These are phyloP conservation scores for Hypercompe scribonia DNA, from an alignment of 2,888 invertebrate genomes.

Conservation along the genomic window DNA sequence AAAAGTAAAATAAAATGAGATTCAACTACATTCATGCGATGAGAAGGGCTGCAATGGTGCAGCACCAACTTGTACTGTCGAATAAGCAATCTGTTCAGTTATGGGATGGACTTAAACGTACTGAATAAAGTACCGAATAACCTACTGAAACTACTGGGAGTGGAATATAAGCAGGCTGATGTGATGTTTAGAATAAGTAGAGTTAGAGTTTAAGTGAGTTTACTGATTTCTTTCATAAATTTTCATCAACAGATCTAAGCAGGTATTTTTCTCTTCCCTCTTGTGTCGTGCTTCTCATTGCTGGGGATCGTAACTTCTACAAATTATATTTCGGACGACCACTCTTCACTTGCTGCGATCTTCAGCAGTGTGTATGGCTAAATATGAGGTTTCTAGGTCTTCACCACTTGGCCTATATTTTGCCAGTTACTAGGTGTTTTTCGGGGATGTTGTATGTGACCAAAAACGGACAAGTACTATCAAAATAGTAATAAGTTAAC, in stretches of 20 bases:
- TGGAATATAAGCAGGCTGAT: too few species aligned
- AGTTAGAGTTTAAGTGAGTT: too few species aligned
- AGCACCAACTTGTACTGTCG: not conserved
- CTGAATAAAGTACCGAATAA: too few species aligned
- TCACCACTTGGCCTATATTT: not conserved
- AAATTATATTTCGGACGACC: not conserved
- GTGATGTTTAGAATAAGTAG: too few species aligned
- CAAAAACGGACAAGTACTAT: constrained; percentile 21
- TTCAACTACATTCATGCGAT: not conserved
- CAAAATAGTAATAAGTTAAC: constrained; percentile 44
- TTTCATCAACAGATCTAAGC: too few species aligned
- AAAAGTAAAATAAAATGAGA: not conserved
- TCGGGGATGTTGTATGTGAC: not conserved
- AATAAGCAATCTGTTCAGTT: not conserved
- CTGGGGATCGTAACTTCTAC: too few species aligned
- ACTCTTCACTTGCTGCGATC: not conserved
- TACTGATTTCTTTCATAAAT: too few species aligned
- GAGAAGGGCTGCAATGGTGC: not conserved
- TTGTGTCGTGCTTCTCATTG: too few species aligned
- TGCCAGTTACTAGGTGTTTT: too few species aligned
- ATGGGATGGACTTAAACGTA: not conserved
- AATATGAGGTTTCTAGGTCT: too few species aligned
- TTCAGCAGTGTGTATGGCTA: not conserved
- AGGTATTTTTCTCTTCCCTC: too few species aligned
- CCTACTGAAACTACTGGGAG: too few species aligned